Evolutionary conservation across 2,797 vertebrate species (phyloP).

Genomic region (Poecile montanus): DNA sequence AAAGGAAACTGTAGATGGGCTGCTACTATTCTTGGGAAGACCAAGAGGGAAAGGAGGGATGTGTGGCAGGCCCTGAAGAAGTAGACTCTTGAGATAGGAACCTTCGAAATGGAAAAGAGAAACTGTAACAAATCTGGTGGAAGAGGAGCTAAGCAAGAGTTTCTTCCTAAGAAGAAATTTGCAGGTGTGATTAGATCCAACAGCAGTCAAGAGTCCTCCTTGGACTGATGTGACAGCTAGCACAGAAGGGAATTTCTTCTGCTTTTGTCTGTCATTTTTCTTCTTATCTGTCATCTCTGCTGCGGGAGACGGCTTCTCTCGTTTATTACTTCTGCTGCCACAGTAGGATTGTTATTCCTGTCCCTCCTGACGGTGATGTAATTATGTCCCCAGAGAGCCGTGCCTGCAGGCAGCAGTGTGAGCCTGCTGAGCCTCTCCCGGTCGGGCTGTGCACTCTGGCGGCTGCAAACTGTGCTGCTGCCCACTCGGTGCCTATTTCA

Average conservation of each 20-base stretch:
- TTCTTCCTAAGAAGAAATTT: neutral
- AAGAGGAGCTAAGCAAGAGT: neutral
- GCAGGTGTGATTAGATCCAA: neutral
- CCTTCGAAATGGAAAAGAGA: neutral
- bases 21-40: neutral
- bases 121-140: neutral
- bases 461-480: neutral
- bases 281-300: neutral
- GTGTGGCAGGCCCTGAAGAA: neutral
- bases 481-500: neutral
- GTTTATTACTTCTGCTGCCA: neutral
- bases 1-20: neutral
- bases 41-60: neutral
- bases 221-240: neutral
- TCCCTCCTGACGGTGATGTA: neutral
- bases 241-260: neutral
- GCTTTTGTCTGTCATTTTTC: neutral
- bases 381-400: neutral
- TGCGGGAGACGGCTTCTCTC: neutral
- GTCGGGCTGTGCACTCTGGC: rapidly evolving
- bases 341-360: neutral
- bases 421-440: neutral
- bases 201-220: neutral
- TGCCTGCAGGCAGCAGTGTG: neutral
- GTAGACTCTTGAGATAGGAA: neutral